Base-by-base conservation (phyloP, 35 echinoderm and acorn worm species). In the Apostichopus parvimensis region DNA sequence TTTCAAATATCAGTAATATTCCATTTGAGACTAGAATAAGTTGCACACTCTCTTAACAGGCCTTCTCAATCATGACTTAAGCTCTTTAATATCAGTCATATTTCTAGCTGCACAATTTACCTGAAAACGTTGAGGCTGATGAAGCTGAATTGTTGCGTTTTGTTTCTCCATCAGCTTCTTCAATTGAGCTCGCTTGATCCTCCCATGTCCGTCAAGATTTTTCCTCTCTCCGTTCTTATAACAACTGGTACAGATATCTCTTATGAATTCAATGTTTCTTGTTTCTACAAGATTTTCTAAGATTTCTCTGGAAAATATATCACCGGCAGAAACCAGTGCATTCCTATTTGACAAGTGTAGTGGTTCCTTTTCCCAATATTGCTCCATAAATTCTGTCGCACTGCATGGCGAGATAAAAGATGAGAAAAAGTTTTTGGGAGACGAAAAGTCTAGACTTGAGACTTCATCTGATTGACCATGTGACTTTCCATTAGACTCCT, bases 61-160 rank as follows among this genome's bases (percentile, higher is more conserved):
- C 28, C 1, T 34, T 34, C 28, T 34, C 28, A 34, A 34, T 34
- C 28, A 34, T 34, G 28, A 34, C 28, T 2, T 34, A 34, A 34
- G 28, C 28, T 34, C 28, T 34, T 34, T 34, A 34, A 34, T 73
- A 15, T 73, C 71, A 73, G 28, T 34, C 1, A 1, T 34, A 34
- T 34, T 34, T 34, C 28, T 34, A 34, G 28, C 78, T 22, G 11
- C 52, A 53, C 78, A 68, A 68, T 18, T 57, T 87, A 98, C 96
- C 96, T 98, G 94, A 82, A 98, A 98, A 12, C 96, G 25, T 34
- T 98, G 96, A 1, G 96, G 96, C 34, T 98, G 96, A 88, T 98
- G 96, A 71, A 98, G 95, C 66, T 98, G 94, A 22, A 95, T 70
- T 3, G 94, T 95, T 24, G 92, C 96, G 56, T 86, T 94, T 23